Base-by-base conservation (phyloP, 2,113 vertebrate species). In the Regulus satrapa region DNA sequence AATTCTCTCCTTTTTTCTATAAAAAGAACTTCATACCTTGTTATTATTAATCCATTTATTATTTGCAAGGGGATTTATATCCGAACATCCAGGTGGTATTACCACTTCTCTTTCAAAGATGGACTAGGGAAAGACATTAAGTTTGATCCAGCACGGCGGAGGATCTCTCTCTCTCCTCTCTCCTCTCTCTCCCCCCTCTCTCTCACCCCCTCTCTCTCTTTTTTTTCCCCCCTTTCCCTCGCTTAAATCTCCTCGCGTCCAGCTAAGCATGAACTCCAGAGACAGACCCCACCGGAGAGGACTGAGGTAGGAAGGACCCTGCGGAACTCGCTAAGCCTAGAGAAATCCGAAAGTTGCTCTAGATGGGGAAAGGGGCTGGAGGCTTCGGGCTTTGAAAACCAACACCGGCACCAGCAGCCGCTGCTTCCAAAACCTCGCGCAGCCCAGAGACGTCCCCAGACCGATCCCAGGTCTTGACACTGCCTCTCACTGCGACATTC, bases 21-120 rank as follows among this genome's bases (percentile, higher is more conserved):
- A 99, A 99, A 99, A 99, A 99, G 99, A 99, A 99, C 98, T 99
- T 98, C 98, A 98, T 99, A 99, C 99, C 99, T 99, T 99, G 99
- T 99, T 99, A 99, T 99, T 99, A 99, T 99, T 99, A 99, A 98
- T 99, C 99, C 98, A 99, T 99, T 99, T 99, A 99, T 99, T 99
- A 99, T 99, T 99, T 99, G 99, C 99, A 98, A 99, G 98, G 98
- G 98, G 98, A 98, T 99, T 99, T 99, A 99, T 99, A 99, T 98
- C 98, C 98, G 98, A 98, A 98, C 98, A 98, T 98, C 98, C 98
- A 99, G 98, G 98, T 98, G 98, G 98, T 98, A 98, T 98, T 98
- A 98, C 99, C 98, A 99, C 98, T 99, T 98, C 98, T 97, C 98
- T 97, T 94, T 91, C 97, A 98, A 98, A 98, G 98, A 99, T 98